Conservation (phyloP, 2,888 invertebrate genomes). For the Dicyrtoma fusca region DNA sequence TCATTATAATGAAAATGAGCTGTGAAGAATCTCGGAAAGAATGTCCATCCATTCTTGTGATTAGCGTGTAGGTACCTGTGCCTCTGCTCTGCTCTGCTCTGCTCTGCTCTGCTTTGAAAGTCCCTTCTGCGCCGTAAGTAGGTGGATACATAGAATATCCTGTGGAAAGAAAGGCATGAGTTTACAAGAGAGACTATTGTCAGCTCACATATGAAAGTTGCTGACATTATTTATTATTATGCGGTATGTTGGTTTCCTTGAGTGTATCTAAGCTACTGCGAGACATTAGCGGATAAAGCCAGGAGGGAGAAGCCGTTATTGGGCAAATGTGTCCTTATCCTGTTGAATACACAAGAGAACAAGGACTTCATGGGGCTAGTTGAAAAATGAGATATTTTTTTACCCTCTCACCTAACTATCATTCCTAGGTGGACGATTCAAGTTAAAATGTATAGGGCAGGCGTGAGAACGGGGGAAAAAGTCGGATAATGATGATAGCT, state of each 20-base stretch:
- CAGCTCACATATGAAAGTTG: too few species aligned
- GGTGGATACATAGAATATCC: too few species aligned
- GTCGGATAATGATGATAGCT: conserved; percentile 35
- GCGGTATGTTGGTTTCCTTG: too few species aligned
- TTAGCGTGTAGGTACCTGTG: too few species aligned
- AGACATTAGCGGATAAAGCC: conserved; percentile 34
- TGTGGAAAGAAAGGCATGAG: too few species aligned
- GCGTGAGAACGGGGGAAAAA: conserved; percentile 34
- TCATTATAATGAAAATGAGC: conserved; percentile 32
- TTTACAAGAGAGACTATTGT: too few species aligned
- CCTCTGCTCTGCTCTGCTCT: too few species aligned
- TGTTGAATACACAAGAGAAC: conserved; percentile 9
- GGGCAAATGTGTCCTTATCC: conserved; percentile 24
- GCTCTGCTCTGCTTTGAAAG: too few species aligned
- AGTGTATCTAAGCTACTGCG: background rate
- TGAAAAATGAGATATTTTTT: conserved; percentile 35
- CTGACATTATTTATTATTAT: too few species aligned
- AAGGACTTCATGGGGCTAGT: conserved; percentile 26
- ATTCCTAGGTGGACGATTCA: conserved; percentile 6
- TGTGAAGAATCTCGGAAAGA: conserved; percentile 18
- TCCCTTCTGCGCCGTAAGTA: too few species aligned
- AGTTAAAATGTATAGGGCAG: conserved; percentile 27
- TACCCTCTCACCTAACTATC: conserved; percentile 17
- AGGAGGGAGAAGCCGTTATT: conserved; percentile 32
- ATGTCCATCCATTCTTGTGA: conserved; percentile 10